Conservation (phyloP, 1,140 invertebrate genomes). For the Brachionus rotundiformis region DNA sequence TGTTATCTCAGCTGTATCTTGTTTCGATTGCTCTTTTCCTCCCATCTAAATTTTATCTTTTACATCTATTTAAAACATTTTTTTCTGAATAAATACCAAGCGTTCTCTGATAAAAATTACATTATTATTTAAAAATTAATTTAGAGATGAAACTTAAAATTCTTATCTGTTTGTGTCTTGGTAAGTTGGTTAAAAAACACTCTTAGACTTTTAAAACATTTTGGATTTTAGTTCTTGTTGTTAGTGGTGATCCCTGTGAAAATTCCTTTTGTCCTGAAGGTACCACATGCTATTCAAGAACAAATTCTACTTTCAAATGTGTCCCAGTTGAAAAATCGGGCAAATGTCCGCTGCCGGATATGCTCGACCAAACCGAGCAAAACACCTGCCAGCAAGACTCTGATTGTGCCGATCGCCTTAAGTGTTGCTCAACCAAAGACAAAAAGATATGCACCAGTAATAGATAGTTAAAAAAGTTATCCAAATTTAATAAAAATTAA, state of each 20-base stretch:
- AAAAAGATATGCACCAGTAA: slow-evolving; percentile 20
- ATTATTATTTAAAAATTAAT: neutral
- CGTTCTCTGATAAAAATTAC: neutral
- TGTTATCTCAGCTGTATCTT: neutral
- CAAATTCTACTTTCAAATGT: neutral
- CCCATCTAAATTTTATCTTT: slow-evolving; percentile 3
- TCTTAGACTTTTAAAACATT: neutral
- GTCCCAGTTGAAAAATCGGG: slow-evolving; percentile 3
- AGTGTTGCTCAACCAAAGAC: neutral
- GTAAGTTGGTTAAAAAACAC: neutral
- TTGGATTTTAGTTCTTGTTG: neutral
- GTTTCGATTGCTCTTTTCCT: neutral
- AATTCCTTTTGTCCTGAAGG: neutral
- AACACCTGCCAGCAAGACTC: slow-evolving; percentile 1
- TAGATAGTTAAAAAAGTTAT: neutral
- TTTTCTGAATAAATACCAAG: slow-evolving; percentile 32
- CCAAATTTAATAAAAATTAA: neutral
- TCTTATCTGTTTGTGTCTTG: neutral
- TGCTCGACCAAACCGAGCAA: neutral
- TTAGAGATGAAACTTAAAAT: slow-evolving; percentile 1
- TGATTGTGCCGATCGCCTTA: neutral
- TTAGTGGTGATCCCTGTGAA: neutral
- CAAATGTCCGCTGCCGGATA: neutral
- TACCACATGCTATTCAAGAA: neutral
- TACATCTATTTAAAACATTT: neutral